A percentile compares a stretch with the other conserved stretches of the same genome.
Conservation (phyloP, 2,797 vertebrate genomes). For the Mionectes olivaceus region DNA sequence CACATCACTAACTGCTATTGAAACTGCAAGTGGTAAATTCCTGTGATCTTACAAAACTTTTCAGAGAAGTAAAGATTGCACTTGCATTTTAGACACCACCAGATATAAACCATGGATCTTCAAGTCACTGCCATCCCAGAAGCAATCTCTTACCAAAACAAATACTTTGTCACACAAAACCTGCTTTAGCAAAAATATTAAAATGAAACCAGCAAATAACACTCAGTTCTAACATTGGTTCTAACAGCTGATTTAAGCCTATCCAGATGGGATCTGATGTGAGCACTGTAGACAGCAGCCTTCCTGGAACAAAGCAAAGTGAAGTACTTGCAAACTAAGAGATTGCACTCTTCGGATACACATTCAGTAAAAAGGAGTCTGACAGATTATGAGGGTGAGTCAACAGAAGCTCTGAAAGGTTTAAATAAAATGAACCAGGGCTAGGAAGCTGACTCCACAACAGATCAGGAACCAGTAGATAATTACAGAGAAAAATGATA, state of each 20-base stretch:
- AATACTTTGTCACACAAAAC: neutral
- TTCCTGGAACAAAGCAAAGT: neutral
- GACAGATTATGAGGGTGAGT: neutral
- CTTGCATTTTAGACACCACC: neutral
- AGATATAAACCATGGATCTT: neutral
- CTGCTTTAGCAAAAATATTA: neutral
- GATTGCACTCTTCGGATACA: accelerated
- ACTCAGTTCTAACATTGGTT: neutral
- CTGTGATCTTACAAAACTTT: neutral
- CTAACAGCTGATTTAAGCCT: neutral
- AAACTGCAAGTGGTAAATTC: neutral
- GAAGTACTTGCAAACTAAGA: neutral
- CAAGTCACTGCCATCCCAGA: neutral
- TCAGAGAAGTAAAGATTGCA: neutral
- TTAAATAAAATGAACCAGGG: neutral
- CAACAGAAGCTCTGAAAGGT: neutral
- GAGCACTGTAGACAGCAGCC: neutral
- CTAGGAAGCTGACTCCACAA: neutral
- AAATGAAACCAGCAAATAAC: neutral
- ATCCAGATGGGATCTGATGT: neutral
- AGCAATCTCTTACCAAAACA: neutral
- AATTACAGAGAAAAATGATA: neutral
- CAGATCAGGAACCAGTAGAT: neutral
- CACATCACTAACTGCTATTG: accelerated
- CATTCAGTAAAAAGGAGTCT: neutral